phyloP scores from a whole-genome alignment of 2,888 invertebrate genomes.

The Elegia similella region DNA sequence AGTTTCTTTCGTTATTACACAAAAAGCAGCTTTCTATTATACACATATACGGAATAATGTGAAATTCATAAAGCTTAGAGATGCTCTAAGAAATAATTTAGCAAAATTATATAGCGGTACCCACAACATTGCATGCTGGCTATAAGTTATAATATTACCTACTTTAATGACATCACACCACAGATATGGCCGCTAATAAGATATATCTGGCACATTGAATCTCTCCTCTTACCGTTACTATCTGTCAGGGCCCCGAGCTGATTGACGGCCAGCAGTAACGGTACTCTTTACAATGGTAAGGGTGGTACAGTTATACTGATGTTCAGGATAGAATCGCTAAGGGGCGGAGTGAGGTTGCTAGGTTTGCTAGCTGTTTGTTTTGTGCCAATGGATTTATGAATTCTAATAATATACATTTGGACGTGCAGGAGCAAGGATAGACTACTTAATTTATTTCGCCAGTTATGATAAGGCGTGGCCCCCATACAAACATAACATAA shows the following conservation, averaged over 20 bases:
- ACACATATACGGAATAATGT: background rate
- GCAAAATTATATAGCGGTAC: background rate
- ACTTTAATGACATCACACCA: slow-evolving; percentile 24
- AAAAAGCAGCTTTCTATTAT: too few species aligned
- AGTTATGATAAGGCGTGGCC: too few species aligned
- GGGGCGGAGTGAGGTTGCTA: slow-evolving; percentile 16
- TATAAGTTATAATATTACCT: slow-evolving; percentile 6
- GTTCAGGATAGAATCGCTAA: slow-evolving; percentile 14
- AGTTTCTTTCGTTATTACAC: too few species aligned
- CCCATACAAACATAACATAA: too few species aligned
- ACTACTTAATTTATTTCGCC: too few species aligned
- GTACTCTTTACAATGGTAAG: slow-evolving; percentile 45
- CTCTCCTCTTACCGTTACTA: slow-evolving; percentile 63
- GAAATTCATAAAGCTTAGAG: background rate
- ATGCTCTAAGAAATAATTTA: background rate
- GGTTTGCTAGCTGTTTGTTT: background rate
- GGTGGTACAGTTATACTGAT: slow-evolving; percentile 39
- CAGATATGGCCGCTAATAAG: slow-evolving; percentile 17
- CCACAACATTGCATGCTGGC: background rate
- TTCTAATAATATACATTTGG: too few species aligned
- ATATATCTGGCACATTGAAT: slow-evolving; percentile 17
- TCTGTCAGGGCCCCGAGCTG: slow-evolving; percentile 66
- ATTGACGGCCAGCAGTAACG: slow-evolving; percentile 60
- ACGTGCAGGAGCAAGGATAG: too few species aligned
- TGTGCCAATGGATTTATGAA: background rate